phyloP scores from a whole-genome alignment of 1,140 invertebrate species.

The Dryas iulia region DNA sequence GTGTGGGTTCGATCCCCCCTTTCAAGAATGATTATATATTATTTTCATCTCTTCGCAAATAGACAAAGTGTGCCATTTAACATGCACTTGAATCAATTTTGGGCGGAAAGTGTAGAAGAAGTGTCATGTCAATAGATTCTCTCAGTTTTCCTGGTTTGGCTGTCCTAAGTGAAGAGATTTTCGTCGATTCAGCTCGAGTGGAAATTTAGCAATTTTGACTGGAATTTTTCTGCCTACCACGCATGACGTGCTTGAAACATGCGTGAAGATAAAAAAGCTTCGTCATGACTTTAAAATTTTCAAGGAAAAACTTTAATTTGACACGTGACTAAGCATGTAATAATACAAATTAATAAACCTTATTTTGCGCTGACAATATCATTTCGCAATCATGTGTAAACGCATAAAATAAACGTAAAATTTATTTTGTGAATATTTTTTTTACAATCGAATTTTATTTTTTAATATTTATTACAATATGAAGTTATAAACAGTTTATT shows the following conservation, averaged over 20 bases:
- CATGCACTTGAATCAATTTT: too few relatives aligned
- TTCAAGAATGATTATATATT: too few relatives aligned
- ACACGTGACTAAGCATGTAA: background rate
- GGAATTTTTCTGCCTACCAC: background rate
- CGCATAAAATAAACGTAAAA: background rate
- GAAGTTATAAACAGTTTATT: background rate
- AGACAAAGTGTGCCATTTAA: too few relatives aligned
- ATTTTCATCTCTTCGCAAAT: too few relatives aligned
- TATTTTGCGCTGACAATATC: background rate
- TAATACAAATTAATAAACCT: constrained; percentile 1
- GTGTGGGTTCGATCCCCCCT: too few relatives aligned
- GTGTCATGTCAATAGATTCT: too few relatives aligned
- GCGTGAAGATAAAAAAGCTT: background rate
- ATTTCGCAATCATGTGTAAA: background rate
- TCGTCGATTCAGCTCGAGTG: too few relatives aligned
- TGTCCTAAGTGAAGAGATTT: too few relatives aligned
- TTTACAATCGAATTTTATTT: background rate
- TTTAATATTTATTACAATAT: background rate
- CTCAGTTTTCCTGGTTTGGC: too few relatives aligned
- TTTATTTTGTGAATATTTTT: background rate
- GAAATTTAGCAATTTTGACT: too few relatives aligned
- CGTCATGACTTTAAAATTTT: background rate
- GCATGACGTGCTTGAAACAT: background rate
- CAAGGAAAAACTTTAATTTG: background rate
- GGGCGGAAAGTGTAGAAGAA: too few relatives aligned